Evolutionary conservation across 2,113 vertebrate genomes (phyloP).

Genomic region (Brachyhypopomus occidentalis): DNA sequence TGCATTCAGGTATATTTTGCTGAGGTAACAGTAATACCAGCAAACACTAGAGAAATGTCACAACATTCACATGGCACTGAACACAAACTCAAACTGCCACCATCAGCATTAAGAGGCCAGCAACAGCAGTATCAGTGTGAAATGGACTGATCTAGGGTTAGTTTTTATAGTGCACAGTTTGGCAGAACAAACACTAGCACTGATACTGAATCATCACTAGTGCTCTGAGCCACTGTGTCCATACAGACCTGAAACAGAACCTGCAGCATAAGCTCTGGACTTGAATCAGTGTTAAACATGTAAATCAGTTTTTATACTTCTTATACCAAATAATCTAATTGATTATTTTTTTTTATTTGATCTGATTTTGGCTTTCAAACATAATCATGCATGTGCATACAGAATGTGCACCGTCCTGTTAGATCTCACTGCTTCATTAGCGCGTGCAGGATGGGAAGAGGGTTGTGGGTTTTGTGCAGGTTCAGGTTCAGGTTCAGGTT

Average conservation of each 20-base stretch:
- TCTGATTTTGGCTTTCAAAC: too few species aligned
- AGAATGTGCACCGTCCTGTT: too few species aligned
- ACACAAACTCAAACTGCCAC: not conserved
- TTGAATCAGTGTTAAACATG: too few species aligned
- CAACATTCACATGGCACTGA: not conserved
- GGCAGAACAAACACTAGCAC: not conserved
- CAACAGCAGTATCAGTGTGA: not conserved
- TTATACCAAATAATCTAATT: too few species aligned
- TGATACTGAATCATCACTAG: not conserved
- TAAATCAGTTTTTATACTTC: too few species aligned
- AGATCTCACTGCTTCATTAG: too few species aligned
- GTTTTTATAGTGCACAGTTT: not conserved
- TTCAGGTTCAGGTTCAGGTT: constrained; percentile 11
- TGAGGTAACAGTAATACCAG: not conserved
- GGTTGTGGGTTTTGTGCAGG: not conserved
- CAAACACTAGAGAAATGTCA: not conserved
- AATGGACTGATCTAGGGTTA: not conserved
- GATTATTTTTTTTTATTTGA: too few species aligned
- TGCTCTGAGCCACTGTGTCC: not conserved
- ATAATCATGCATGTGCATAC: too few species aligned
- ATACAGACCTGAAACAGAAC: not conserved
- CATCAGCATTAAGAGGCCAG: too few species aligned
- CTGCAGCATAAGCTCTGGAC: too few species aligned
- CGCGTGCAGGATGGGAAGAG: not conserved
- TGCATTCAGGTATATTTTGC: constrained; percentile 11